Conservation (phyloP, 1,140 invertebrate genomes). For the Euura saliciscinereae region DNA sequence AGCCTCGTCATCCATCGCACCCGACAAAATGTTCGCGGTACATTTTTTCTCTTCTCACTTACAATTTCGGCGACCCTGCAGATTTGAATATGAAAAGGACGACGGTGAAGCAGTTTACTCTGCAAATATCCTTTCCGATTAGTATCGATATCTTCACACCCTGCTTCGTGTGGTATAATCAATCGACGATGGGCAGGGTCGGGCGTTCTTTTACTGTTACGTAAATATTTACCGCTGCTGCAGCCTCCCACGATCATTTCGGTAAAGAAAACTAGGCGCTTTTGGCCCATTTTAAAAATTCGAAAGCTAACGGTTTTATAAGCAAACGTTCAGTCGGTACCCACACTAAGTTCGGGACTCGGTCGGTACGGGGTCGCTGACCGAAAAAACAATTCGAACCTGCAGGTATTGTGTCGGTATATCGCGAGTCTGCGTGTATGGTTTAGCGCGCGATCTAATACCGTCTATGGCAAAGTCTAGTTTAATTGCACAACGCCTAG, state of each 20-base stretch:
- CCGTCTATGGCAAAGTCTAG: no score
- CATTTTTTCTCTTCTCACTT: not conserved
- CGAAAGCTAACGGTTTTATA: not conserved
- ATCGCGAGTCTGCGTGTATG: not conserved
- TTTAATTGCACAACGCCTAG: no score
- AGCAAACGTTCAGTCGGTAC: not conserved
- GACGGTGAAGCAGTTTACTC: no score
- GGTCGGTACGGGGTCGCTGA: not conserved
- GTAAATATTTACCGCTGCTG: no score
- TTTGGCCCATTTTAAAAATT: not conserved
- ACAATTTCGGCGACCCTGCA: no score
- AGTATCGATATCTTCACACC: no score
- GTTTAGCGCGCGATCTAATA: no score
- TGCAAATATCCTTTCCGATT: no score
- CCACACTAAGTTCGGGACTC: not conserved
- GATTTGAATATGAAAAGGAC: no score
- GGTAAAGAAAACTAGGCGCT: no score
- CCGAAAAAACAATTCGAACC: not conserved
- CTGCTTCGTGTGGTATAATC: not conserved
- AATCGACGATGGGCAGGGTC: not conserved
- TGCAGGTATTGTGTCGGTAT: not conserved
- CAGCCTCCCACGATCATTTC: no score
- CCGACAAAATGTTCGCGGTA: not conserved
- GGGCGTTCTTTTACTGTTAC: no score
- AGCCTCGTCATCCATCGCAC: constrained; percentile 8